Evolutionary conservation across 1,140 invertebrate species (phyloP), one percentile per base, ranked within the genome.

Genomic region (Diachasmimorpha longicaudata): DNA sequence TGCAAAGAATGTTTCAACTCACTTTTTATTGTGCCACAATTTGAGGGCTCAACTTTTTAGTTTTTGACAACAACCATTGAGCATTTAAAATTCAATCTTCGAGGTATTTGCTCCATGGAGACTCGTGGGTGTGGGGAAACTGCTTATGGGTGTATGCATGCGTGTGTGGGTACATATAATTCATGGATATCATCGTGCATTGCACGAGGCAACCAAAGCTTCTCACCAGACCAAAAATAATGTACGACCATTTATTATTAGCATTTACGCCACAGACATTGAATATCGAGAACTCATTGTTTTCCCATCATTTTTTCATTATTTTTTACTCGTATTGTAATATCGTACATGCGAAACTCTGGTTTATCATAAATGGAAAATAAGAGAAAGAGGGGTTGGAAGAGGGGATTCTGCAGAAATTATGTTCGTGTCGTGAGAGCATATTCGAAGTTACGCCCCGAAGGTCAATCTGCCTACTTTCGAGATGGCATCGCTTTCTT

Each of bases 401-500:
- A 42, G 42, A 23, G 13, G 13, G 42, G 19, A 44, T 52, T 63
- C 66, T 16, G 36, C 55, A 4, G 13, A 6, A 70, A 73, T 72
- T 78, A 52, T 70, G 77, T 72, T 63, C 42, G 42, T 68, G 70
- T 25, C 9, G 81, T 77, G 80, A 73, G 77, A 55, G 4, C 6
- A 79, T 83, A 81, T 42, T 83, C 77, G 83, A 81, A 79, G 70
- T 77, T 77, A 73, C 78, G 74, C 48, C 19, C 48, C 48, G 48
- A 78, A 70, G 78, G 88, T 85, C 89, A 87, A 85, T 88, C 88
- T 87, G 87, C 85, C 86, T 87, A 81, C 87, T 79, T 82, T 80
- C 81, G 48, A 55, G 48, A 55, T n/a, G 6, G 48, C n/a, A 55
- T 55, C 48, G 48, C 81, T 84, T 81, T 81, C 86, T 87, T 83